Conservation (phyloP, 2,888 invertebrate genomes). For the Amphipoea oculea region DNA sequence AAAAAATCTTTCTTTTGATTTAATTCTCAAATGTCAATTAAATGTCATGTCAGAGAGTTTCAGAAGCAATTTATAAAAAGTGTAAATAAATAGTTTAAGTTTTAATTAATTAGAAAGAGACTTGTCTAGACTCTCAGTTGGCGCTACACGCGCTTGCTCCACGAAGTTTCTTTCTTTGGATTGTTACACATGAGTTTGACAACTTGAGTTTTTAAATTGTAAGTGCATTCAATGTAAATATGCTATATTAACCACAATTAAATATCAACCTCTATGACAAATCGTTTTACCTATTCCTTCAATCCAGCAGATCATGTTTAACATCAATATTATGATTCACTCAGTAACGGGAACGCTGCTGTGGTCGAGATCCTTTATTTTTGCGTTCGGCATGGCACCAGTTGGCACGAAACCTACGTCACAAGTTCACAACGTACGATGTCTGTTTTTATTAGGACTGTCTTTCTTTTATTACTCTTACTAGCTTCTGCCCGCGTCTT, state of each 20-base stretch:
- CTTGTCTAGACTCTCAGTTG: neutral
- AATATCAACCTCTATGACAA: conserved; percentile 1
- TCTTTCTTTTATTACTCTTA: conserved; percentile 41
- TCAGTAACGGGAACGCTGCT: conserved; percentile 66
- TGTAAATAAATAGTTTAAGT: conserved; percentile 24
- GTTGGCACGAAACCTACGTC: conserved; percentile 64
- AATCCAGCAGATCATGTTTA: conserved; percentile 16
- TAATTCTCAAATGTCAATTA: conserved; percentile 13
- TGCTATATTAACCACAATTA: neutral
- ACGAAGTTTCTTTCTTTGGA: neutral
- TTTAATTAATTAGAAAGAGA: conserved; percentile 7
- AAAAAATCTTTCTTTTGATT: conserved; percentile 15
- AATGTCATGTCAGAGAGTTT: conserved; percentile 3
- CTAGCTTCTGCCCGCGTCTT: too few species aligned
- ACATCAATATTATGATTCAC: conserved; percentile 64
- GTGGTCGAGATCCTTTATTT: conserved; percentile 63
- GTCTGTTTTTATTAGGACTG: conserved; percentile 35
- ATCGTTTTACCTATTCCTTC: neutral
- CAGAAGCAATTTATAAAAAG: neutral
- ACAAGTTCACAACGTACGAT: conserved; percentile 15
- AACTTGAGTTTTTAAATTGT: neutral
- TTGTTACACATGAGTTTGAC: neutral
- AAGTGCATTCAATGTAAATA: neutral
- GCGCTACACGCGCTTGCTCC: neutral
- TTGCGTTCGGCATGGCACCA: conserved; percentile 62